phyloP scores from a whole-genome alignment of 2,797 vertebrate genomes.

The Rhadinocentrus ornatus region DNA sequence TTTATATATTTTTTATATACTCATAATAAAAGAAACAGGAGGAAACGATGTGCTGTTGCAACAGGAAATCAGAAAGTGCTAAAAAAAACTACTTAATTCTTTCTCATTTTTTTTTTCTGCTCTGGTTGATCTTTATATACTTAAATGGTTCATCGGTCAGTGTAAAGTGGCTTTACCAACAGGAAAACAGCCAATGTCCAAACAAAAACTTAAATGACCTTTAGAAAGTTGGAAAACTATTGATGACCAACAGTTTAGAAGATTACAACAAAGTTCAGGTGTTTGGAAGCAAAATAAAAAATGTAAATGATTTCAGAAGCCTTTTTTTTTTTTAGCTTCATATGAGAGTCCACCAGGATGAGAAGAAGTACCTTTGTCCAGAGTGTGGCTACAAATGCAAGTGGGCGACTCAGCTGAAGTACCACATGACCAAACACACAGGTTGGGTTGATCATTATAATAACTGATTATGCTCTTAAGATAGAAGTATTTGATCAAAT shows the following conservation, averaged over 20 bases:
- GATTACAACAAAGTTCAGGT: background rate
- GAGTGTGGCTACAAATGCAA: constrained; percentile 99
- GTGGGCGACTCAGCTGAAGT: constrained; percentile 98
- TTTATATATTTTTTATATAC: too few species aligned
- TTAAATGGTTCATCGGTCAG: too few species aligned
- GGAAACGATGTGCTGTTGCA: too few species aligned
- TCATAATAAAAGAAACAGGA: too few species aligned
- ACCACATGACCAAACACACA: constrained; percentile 98
- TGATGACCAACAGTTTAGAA: background rate
- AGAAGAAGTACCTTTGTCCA: constrained; percentile 95
- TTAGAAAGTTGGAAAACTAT: background rate
- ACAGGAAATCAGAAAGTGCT: background rate
- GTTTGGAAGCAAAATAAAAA: background rate
- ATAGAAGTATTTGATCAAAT: background rate
- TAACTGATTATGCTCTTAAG: background rate
- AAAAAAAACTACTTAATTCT: background rate
- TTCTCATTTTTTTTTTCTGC: too few species aligned
- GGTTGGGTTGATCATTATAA: constrained; percentile 71
- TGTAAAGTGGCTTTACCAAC: too few species aligned
- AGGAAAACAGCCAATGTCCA: too few species aligned
- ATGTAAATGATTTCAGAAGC: background rate
- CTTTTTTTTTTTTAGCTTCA: constrained; percentile 86
- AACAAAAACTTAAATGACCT: background rate
- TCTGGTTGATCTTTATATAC: too few species aligned
- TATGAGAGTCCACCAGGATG: constrained; percentile 96